A percentile compares a stretch with the other conserved stretches of the same genome.
These are phyloP conservation scores for Heloderma charlesbogerti DNA, from an alignment of 2,113 vertebrate genomes.

Conservation along the genomic window DNA sequence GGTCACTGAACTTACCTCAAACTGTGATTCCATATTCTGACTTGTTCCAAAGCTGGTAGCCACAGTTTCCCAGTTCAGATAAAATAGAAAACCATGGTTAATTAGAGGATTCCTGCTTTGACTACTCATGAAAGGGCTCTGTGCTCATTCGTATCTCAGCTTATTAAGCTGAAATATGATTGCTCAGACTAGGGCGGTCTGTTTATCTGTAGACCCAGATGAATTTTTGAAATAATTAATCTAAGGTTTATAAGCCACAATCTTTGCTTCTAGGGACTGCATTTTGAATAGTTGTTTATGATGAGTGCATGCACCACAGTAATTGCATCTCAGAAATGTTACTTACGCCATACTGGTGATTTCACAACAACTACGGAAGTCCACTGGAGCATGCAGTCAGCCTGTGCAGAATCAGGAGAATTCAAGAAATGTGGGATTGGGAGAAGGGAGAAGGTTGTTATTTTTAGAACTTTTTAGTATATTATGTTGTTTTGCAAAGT, in stretches of 20 bases:
- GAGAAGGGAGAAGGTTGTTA: not conserved
- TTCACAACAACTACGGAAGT: constrained; percentile 29
- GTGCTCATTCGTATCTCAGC: not conserved
- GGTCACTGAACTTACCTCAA: not conserved
- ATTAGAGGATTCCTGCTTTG: not conserved
- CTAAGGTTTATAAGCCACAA: not conserved
- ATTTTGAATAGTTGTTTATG: not conserved
- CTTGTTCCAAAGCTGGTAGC: not conserved
- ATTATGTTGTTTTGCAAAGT: constrained; percentile 25
- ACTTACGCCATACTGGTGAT: constrained; percentile 15
- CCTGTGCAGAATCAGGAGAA: not conserved
- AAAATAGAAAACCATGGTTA: not conserved
- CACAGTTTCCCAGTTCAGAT: not conserved
- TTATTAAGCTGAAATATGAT: not conserved
- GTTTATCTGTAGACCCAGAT: constrained; percentile 24
- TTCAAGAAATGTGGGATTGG: not conserved
- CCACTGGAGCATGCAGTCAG: not conserved
- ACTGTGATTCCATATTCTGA: not conserved
- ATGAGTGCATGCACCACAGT: not conserved
- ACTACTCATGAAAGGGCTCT: not conserved
- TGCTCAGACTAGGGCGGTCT: not conserved
- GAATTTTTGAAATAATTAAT: constrained; percentile 15
- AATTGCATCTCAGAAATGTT: constrained; percentile 18
- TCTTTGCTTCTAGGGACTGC: not conserved
- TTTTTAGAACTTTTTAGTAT: not conserved